A percentile compares a stretch with the other conserved stretches of the same genome.
Conservation (phyloP, 2,888 invertebrate species). For the Omphaloscelis lunosa region DNA sequence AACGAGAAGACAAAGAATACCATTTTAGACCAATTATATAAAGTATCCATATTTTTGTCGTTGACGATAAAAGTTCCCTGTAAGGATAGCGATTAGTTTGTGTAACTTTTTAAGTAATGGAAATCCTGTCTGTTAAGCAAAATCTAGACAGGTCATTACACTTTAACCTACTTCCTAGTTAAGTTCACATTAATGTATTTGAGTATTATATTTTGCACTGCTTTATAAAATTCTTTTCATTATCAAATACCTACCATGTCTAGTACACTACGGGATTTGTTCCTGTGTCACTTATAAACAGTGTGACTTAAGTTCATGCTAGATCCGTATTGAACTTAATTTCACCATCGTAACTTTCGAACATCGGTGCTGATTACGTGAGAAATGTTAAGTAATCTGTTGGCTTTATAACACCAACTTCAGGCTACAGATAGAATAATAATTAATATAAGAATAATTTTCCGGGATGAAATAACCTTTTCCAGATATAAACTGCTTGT, state of each 20-base stretch:
- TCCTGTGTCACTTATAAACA: not conserved
- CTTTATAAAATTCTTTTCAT: not conserved
- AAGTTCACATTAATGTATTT: not conserved
- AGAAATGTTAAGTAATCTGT: constrained; percentile 25
- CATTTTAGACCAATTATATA: not conserved
- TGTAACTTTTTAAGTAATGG: constrained; percentile 4
- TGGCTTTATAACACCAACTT: not conserved
- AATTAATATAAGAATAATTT: not conserved
- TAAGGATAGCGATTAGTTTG: not conserved
- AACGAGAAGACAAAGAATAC: not conserved
- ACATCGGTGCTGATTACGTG: constrained; percentile 22
- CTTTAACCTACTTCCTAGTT: not conserved
- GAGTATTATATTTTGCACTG: not conserved
- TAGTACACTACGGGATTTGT: not conserved
- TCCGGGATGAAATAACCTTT: not conserved
- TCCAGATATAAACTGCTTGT: not conserved
- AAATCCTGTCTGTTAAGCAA: not conserved
- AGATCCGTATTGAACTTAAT: constrained; percentile 20
- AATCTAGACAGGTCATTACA: not conserved
- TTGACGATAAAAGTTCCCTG: not conserved
- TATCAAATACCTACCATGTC: not conserved
- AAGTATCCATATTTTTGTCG: not conserved
- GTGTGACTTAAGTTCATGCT: constrained; percentile 10
- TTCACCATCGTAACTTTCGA: constrained; percentile 32
- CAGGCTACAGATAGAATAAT: too few relatives aligned